Conservation (phyloP, 2,797 vertebrate genomes). For the Myoxocephalus aenaeus region DNA sequence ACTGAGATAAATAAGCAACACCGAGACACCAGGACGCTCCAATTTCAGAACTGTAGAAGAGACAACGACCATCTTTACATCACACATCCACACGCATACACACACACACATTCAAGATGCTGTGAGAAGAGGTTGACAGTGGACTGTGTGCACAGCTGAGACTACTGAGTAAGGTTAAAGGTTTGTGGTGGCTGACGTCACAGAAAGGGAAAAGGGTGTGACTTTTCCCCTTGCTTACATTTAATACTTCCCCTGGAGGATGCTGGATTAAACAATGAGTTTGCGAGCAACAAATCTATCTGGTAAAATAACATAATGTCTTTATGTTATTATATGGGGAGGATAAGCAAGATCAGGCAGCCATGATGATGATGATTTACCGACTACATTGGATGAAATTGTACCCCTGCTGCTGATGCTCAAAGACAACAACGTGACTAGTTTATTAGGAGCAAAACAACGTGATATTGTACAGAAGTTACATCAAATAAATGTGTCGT, state of each 20-base stretch:
- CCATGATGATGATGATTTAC: neutral
- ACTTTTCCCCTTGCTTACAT: slow-evolving; percentile 61
- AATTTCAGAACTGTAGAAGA: slow-evolving; percentile 35
- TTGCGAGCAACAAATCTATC: slow-evolving; percentile 11
- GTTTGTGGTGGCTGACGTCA: slow-evolving; percentile 78
- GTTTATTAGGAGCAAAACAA: slow-evolving; percentile 5
- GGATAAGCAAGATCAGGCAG: neutral
- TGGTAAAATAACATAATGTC: neutral
- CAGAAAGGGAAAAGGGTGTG: slow-evolving; percentile 57
- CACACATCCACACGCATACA: slow-evolving; percentile 40
- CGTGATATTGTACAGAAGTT: neutral
- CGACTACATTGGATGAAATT: neutral
- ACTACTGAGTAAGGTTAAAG: slow-evolving; percentile 74
- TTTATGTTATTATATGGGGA: neutral
- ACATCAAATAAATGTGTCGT: neutral
- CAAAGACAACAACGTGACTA: neutral
- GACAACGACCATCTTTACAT: slow-evolving; percentile 37
- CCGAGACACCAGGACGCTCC: slow-evolving; percentile 31
- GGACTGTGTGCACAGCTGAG: slow-evolving; percentile 81
- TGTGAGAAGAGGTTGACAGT: slow-evolving; percentile 81
- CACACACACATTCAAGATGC: slow-evolving; percentile 39
- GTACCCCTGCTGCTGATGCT: neutral
- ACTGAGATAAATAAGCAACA: slow-evolving; percentile 55
- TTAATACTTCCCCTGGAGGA: slow-evolving; percentile 50
- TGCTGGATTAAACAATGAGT: slow-evolving; percentile 33